Evolutionary conservation across 1,140 invertebrate genomes (phyloP).

Genomic region (Leptinotarsa lineolata): DNA sequence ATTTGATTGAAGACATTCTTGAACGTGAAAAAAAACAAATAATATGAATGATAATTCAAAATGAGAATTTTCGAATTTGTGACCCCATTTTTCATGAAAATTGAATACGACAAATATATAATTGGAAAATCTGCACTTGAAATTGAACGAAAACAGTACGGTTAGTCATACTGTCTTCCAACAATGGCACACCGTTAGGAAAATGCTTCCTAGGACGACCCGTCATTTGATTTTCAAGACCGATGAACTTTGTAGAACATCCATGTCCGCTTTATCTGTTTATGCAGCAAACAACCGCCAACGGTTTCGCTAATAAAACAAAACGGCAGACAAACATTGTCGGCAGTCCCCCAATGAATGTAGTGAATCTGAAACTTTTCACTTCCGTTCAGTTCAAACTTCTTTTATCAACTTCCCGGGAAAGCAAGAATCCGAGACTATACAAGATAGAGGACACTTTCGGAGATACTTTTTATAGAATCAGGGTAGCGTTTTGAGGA

Average conservation of each 20-base stretch:
- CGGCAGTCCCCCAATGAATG: neutral
- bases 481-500: too few relatives aligned
- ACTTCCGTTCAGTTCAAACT: neutral
- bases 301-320: neutral
- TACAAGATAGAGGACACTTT: neutral
- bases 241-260: neutral
- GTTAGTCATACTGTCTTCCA: too few relatives aligned
- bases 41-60: too few relatives aligned
- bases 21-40: too few relatives aligned
- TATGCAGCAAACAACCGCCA: neutral
- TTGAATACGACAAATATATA: too few relatives aligned
- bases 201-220: too few relatives aligned
- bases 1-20: too few relatives aligned
- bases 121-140: too few relatives aligned
- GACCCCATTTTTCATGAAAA: too few relatives aligned
- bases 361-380: neutral
- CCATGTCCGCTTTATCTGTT: neutral
- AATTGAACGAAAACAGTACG: too few relatives aligned
- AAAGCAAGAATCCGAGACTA: neutral
- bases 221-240: neutral
- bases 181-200: too few relatives aligned
- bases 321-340: slow-evolving; percentile 8
- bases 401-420: slow-evolving; percentile 4
- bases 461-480: neutral
- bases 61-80: too few relatives aligned